These are phyloP conservation scores for Clamator glandarius DNA, from an alignment of 2,797 vertebrate species.

Conservation along the genomic window DNA sequence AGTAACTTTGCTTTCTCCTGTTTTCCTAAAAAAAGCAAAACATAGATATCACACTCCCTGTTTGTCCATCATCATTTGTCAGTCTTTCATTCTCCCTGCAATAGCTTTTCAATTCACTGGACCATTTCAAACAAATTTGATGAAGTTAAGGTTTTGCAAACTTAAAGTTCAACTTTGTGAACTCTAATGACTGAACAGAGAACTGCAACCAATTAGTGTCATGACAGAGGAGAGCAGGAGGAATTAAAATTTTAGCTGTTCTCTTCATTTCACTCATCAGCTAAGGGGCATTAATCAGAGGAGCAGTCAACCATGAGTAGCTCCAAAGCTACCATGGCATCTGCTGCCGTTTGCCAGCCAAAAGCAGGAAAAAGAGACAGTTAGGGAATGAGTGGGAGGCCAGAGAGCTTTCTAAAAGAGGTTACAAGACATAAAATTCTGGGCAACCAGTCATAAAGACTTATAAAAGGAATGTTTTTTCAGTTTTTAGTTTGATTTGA, in stretches of 20 bases:
- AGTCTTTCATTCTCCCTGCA: neutral
- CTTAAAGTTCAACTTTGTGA: conserved; percentile 21
- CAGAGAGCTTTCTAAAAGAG: neutral
- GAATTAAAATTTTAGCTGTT: conserved; percentile 12
- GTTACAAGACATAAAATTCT: neutral
- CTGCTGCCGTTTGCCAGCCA: neutral
- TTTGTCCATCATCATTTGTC: conserved; percentile 28
- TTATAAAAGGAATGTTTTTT: neutral
- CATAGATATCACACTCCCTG: neutral
- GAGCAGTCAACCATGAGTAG: neutral
- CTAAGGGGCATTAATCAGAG: conserved; percentile 26
- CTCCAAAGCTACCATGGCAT: neutral
- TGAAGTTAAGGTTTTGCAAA: conserved; percentile 28
- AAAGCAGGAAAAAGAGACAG: neutral
- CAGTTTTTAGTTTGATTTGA: neutral
- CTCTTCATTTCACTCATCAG: neutral
- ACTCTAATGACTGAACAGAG: neutral
- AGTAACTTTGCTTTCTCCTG: neutral
- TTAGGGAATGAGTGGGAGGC: neutral
- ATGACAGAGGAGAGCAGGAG: conserved; percentile 1
- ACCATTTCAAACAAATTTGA: conserved; percentile 19
- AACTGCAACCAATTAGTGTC: neutral
- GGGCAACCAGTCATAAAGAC: neutral
- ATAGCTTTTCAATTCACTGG: neutral
- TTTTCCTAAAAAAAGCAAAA: neutral